A percentile compares a stretch with the other conserved stretches of the same genome.
phyloP scores from a whole-genome alignment of 53 echinoderm and acorn worm species.

The Astropecten irregularis region DNA sequence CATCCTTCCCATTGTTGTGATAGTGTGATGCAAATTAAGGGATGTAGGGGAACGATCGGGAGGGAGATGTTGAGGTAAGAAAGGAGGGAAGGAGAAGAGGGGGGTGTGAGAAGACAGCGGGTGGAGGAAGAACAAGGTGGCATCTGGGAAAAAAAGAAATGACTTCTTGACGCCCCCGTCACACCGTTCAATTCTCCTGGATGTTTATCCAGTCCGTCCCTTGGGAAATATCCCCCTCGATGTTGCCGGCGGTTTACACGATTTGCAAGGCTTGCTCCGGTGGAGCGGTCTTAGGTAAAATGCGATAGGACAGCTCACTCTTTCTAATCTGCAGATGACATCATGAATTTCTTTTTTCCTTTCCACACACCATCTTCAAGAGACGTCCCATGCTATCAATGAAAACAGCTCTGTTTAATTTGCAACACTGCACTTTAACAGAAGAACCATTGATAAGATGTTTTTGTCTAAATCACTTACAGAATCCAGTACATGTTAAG shows the following conservation, averaged over 20 bases:
- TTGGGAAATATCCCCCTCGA: slow-evolving; percentile 21
- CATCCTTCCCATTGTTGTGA: slow-evolving; percentile 33
- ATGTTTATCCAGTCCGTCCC: slow-evolving; percentile 33
- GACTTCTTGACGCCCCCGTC: not conserved
- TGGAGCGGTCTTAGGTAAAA: not conserved
- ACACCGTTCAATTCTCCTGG: slow-evolving; percentile 42
- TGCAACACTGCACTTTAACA: no score
- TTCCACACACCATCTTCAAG: no score
- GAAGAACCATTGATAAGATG: no score
- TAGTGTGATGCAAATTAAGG: not conserved
- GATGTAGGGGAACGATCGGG: not conserved
- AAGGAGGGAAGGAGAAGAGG: no score
- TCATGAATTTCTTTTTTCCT: no score
- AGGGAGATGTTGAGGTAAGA: no score
- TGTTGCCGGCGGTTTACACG: slow-evolving; percentile 23
- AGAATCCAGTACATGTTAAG: no score
- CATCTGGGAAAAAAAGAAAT: no score
- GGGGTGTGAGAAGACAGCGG: not conserved
- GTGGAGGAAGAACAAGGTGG: not conserved
- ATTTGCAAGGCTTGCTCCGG: slow-evolving; percentile 13
- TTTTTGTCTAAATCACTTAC: no score
- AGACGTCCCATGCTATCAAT: no score
- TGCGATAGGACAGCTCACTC: not conserved
- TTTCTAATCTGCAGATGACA: not conserved
- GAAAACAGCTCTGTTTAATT: no score